These are phyloP conservation scores for Drosophila helvetica DNA, from an alignment of 2,888 invertebrate species.

Conservation along the genomic window DNA sequence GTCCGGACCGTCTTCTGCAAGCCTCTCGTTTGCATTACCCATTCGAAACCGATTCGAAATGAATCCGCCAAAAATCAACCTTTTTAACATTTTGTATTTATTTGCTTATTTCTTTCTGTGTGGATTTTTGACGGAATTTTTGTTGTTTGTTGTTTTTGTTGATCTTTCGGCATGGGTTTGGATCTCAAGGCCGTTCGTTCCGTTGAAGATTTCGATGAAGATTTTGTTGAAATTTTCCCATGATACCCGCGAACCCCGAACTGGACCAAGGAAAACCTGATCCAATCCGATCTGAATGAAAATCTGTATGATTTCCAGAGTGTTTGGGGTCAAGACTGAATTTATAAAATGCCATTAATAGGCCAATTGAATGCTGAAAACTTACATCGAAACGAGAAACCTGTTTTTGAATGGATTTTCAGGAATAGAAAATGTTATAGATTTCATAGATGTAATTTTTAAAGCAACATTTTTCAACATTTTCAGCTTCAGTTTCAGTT, in stretches of 20 bases:
- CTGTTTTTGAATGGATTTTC: too few species aligned
- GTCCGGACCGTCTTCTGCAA: not conserved
- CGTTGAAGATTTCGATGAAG: conserved; percentile 36
- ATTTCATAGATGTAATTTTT: not conserved
- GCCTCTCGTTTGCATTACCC: too few species aligned
- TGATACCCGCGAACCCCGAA: conserved; percentile 17
- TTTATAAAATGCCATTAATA: not conserved
- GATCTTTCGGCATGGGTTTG: conserved; percentile 31
- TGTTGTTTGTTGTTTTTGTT: conserved; percentile 14
- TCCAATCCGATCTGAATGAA: not conserved
- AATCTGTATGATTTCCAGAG: too few species aligned
- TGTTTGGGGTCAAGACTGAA: not conserved
- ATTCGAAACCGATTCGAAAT: conserved; percentile 21
- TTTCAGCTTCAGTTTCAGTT: not conserved
- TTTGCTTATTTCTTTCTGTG: conserved; percentile 16
- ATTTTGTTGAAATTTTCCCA: conserved; percentile 18
- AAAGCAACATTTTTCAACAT: not conserved
- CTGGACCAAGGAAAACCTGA: conserved; percentile 41
- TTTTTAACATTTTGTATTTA: conserved; percentile 25
- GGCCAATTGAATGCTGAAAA: not conserved
- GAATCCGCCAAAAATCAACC: conserved; percentile 32
- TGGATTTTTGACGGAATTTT: conserved; percentile 18
- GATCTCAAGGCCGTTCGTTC: conserved; percentile 39
- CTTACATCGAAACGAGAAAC: too few species aligned
- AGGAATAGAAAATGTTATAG: too few species aligned